Conservation (phyloP, 2,888 invertebrate genomes). For the Malthinus seriepunctatus region DNA sequence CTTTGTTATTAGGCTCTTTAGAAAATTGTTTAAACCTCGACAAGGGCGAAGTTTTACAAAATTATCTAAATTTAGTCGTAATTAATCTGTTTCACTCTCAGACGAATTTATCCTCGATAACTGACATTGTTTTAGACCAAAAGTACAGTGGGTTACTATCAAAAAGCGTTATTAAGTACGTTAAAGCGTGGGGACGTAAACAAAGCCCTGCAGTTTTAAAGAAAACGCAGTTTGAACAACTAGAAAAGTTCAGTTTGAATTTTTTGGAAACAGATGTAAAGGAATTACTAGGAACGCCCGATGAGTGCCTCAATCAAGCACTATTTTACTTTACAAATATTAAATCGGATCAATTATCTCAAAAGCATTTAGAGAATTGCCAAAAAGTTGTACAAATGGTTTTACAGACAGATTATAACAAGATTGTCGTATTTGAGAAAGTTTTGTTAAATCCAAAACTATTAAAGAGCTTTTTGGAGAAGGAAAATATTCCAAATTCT, state of each 20-base stretch:
- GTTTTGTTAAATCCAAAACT: conserved; percentile 54
- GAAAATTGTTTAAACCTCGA: conserved; percentile 45
- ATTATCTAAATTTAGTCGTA: conserved; percentile 55
- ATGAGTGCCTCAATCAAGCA: conserved; percentile 10
- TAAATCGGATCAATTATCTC: conserved; percentile 9
- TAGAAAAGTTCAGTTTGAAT: conserved; percentile 31
- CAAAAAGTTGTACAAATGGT: conserved; percentile 34
- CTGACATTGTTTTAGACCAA: conserved; percentile 52
- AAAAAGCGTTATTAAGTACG: conserved; percentile 54
- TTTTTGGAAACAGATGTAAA: conserved; percentile 38
- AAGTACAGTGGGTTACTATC: conserved; percentile 54
- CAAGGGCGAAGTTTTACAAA: conserved; percentile 41
- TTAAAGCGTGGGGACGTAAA: conserved; percentile 55
- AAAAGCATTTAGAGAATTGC: conserved; percentile 35
- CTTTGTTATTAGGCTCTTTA: conserved; percentile 51
- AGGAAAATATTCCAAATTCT: conserved; percentile 41
- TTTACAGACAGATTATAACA: conserved; percentile 26
- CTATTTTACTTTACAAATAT: conserved; percentile 21
- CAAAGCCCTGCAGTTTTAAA: not conserved
- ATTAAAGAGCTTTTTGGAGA: conserved; percentile 48
- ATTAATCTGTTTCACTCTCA: conserved; percentile 66
- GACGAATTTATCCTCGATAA: conserved; percentile 58
- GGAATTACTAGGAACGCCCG: conserved; percentile 28
- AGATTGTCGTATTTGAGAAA: conserved; percentile 41
- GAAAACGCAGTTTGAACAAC: conserved; percentile 2